Base-by-base conservation (phyloP, 2,888 invertebrate species). In the Choristoneura rosaceana region DNA sequence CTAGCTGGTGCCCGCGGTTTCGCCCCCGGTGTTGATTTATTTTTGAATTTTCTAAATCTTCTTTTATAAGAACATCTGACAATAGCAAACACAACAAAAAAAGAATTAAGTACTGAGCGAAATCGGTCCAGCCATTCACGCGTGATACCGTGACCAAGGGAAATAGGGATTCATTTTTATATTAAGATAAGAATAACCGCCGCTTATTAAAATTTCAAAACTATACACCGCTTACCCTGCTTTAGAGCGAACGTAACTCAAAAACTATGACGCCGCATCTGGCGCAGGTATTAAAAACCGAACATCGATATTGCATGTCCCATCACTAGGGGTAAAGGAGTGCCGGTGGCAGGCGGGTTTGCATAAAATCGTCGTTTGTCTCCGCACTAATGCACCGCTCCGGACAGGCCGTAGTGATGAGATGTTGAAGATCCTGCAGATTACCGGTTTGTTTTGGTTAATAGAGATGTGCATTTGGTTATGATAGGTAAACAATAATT, bases 341-440 rank as follows among this genome's bases (percentile, higher is more conserved):
- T 88, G 89, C 86, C 87, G 81, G 81, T 80, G 84, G 87, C 90
- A 90, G 87, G 76, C 75, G 77, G 74, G 85, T 92, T 93, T 89
- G 93, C 93, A 93, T 93, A 93, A 92, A 93, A 91, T 87, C 88
- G 84, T 90, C 92, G 90, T 93, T 93, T 93, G 91, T 93, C 93
- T 92, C 82, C 79, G 80, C 87, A 87, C 90, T 92, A 90, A 92
- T 90, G 91, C 88, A 84, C 78, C 66, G 70, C 88, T 84, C 78
- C 66, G 70, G 64, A 33, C 70, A 64, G 75, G 60, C 73, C 59
- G 76, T 75, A 64, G 73, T 76, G 74, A 75, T 76, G 69, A 62
- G 58, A 60, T 58, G 63, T 62, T 60, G 70, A 74, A 58, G 67
- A 74, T 64, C 73, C 59, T 60, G 52, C 50, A 50, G 34, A 55